Percentiles rank a stretch among this genome's conserved stretches.
Evolutionary conservation across 2,113 vertebrate species (phyloP).

Genomic region (Forbesichthys papilliferus): DNA sequence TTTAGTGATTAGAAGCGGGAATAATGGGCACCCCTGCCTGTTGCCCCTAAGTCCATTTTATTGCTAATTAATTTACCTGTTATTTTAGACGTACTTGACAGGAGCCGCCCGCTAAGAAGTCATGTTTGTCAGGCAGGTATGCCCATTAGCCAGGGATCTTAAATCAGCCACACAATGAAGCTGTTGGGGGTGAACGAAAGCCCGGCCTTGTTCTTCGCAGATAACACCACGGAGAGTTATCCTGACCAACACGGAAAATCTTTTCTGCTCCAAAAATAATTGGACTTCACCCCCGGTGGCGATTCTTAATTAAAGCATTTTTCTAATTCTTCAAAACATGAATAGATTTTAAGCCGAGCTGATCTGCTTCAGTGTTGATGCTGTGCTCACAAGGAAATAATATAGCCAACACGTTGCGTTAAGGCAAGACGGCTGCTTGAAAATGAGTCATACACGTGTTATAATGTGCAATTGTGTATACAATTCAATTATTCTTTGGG

Average conservation of each 20-base stretch:
- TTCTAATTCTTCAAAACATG: conserved; percentile 27
- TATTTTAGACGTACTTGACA: conserved; percentile 95
- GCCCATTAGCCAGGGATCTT: conserved; percentile 91
- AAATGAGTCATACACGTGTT: conserved; percentile 49
- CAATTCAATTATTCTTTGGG: conserved; percentile 39
- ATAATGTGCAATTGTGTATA: conserved; percentile 40
- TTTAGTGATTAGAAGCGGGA: conserved; percentile 98
- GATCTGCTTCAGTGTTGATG: conserved; percentile 69
- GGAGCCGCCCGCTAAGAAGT: conserved; percentile 96
- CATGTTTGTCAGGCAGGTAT: conserved; percentile 94
- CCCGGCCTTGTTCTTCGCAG: conserved; percentile 74
- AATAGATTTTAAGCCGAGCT: conserved; percentile 61
- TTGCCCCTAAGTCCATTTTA: conserved; percentile 95
- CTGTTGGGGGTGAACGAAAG: conserved; percentile 75
- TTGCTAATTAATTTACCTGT: conserved; percentile 99
- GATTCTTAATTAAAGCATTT: conserved; percentile 73
- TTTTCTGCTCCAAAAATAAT: conserved; percentile 71
- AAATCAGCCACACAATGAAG: conserved; percentile 86
- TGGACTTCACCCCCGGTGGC: conserved; percentile 66
- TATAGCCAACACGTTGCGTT: conserved; percentile 44
- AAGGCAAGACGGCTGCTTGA: conserved; percentile 46
- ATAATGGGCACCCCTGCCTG: conserved; percentile 97
- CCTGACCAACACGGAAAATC: conserved; percentile 71
- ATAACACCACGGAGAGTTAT: conserved; percentile 73
- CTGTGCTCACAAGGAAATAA: conserved; percentile 46